Conservation (phyloP, 2,113 vertebrate genomes). For the Corvus cornix region DNA sequence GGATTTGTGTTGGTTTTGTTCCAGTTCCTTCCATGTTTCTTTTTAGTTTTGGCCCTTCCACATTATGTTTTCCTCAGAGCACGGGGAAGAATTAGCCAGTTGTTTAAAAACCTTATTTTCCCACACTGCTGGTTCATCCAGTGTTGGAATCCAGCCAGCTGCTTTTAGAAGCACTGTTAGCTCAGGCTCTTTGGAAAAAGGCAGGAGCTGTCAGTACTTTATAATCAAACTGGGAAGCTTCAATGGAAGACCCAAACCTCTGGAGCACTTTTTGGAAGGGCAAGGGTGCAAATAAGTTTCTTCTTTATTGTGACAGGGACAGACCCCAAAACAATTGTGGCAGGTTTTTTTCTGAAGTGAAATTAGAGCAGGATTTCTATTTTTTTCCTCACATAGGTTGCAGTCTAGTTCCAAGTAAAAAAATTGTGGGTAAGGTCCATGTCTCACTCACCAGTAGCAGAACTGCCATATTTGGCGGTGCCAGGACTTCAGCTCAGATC, state of each 20-base stretch:
- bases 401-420: background rate
- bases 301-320: background rate
- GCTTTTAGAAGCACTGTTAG: background rate
- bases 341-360: background rate
- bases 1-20: slow-evolving; percentile 20
- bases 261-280: background rate
- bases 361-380: background rate
- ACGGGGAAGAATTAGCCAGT: background rate
- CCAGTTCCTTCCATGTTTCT: background rate
- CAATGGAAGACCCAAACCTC: background rate
- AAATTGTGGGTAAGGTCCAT: background rate
- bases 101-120: background rate
- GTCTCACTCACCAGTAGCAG: background rate
- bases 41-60: background rate
- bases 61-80: background rate
- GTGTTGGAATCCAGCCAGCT: background rate
- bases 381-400: background rate
- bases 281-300: background rate
- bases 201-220: background rate
- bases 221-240: background rate
- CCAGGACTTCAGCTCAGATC: background rate
- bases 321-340: background rate
- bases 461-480: background rate
- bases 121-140: background rate
- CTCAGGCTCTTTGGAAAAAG: background rate